These are phyloP conservation scores for Pelobates fuscus DNA, from an alignment of 2,113 vertebrate species.

Conservation along the genomic window DNA sequence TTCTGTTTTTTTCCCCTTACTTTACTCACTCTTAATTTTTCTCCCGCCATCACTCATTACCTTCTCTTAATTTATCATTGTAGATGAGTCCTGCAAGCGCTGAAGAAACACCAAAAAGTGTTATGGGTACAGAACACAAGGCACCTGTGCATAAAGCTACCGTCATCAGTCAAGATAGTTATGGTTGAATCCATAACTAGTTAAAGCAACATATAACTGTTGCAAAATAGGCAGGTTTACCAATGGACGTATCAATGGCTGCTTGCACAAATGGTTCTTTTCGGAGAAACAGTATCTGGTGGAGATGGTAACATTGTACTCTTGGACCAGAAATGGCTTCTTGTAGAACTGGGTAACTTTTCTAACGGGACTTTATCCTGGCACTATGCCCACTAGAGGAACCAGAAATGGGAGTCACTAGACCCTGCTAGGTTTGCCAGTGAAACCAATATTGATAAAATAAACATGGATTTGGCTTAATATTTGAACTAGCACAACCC, in stretches of 20 bases:
- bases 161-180: neutral
- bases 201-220: neutral
- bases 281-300: neutral
- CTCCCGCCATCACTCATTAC: neutral
- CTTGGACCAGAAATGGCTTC: no score
- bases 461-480: neutral
- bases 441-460: neutral
- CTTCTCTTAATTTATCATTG: neutral
- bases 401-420: no score
- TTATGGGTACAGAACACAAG: conserved; percentile 13
- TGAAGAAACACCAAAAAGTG: conserved; percentile 45
- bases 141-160: conserved; percentile 25
- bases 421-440: no score
- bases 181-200: neutral
- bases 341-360: neutral
- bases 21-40: neutral
- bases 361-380: neutral
- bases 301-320: neutral
- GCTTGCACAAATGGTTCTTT: neutral
- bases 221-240: neutral
- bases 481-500: neutral
- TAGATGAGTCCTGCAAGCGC: conserved; percentile 68
- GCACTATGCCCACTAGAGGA: neutral
- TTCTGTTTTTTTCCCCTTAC: neutral
- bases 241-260: neutral